Base-by-base conservation (phyloP, 2,797 vertebrate genomes). In the Anguilla marmorata region DNA sequence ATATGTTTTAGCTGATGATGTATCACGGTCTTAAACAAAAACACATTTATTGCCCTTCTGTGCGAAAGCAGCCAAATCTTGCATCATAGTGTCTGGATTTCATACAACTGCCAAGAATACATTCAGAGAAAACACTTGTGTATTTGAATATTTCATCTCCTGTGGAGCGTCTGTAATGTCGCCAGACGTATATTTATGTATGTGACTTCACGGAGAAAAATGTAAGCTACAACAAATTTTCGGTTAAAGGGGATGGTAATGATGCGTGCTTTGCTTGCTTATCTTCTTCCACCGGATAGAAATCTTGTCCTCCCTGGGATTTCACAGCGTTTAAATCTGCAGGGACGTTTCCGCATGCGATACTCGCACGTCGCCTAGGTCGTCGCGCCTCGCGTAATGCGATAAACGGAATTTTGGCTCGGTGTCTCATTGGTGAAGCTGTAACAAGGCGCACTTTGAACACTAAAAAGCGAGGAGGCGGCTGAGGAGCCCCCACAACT, bases 181-280 rank as follows among this genome's bases (percentile, higher is more conserved):
- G 21, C 79, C 79, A 82, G 79, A 50, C 79, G 45, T 50, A 82
- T 82, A 82, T 82, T 82, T 82, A 82, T 82, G 79, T 11, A 50
- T 82, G 79, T 50, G 41, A 48, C 79, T 48, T 82, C 27, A 82
- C 5, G 45, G 79, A 11, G 33, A 48, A 82, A 82, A 48, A 82
- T 50, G 41, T 45, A 82, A 48, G 41, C 45, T 82, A n/a, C 79
- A 9, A n/a, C 41, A 82, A 82, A n/a, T 48, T 11, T 50, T n/a
- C 19, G 74, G 41, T 76, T 76, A 19, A 76, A 76, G 74, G 12
- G 37, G 33, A 41, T 41, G 33, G 33, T 41, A 19, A 76, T 11
- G 45, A 27, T 12, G 41, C 19, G 45, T 48, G 79, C 45, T 82
- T 24, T n/a, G 6, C 19, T 82, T 50, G 45, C 41, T 21, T 69